Base-by-base conservation (phyloP, 2,797 vertebrate genomes). In the Danio choprae region DNA sequence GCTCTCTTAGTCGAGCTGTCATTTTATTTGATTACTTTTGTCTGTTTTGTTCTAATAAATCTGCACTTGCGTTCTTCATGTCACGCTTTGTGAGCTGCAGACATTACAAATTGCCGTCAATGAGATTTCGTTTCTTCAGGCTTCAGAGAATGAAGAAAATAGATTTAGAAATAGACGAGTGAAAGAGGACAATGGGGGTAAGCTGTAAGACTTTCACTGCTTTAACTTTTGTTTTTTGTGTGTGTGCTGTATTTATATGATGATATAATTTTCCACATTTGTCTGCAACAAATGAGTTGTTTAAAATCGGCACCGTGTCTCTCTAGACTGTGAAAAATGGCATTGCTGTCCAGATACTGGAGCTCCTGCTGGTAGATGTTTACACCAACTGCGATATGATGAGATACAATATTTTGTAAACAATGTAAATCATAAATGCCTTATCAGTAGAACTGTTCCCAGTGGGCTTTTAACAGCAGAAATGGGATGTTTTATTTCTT, bases 51-150 rank as follows among this genome's bases (percentile, higher is more conserved):
- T 68, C 22, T 38, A 16, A n/a, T 69, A 38, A 11, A n/a, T 8
- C 29, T 11, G 46, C 22, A 69, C 3, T 69, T 51, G 16, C 13
- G 65, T 69, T 69, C 29, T 46, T 68, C 13, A 68, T 50, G 44
- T 36, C 44, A 68, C 15, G 8, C 22, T 29, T 51, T 68, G 46
- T 51, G 15, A 51, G 44, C 13, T n/a, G 13, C 46, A 36, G 65
- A 50, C 5, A 68, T 68, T 50, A 50, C 3, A 38, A 20, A 18
- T 40, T 53, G 36, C 6, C 18, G 16, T 68, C n/a, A 70, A 70
- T 55, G 36, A 70, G n/a, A 55, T 53, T 10, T 13, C 13, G 16
- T 55, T 20, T 70, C 50, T 55, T 4, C 48, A 70, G 50, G 29
- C 29, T 41, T 36, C 36, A 53, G 50, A 38, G 22, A 69, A n/a